Conservation (phyloP, 2,888 invertebrate genomes). For the Patella ulyssiponensis region DNA sequence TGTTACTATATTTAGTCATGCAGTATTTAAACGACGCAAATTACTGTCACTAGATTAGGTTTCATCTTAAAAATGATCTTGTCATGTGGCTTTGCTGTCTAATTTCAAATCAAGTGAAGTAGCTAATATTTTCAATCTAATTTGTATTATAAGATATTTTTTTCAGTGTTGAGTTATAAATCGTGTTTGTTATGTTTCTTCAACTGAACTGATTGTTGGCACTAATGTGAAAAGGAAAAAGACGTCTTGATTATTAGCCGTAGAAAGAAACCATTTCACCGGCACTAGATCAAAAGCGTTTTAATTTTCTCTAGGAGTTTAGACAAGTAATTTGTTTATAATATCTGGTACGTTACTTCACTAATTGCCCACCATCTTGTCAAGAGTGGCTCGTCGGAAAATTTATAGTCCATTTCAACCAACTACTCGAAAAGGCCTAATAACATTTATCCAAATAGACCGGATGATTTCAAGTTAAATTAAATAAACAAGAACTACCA, state of each 20-base stretch:
- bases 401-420: constrained; percentile 4
- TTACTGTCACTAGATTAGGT: too few species aligned
- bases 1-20: too few species aligned
- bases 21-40: too few species aligned
- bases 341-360: constrained; percentile 7
- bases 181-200: too few species aligned
- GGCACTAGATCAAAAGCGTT: constrained; percentile 4
- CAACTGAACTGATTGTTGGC: too few species aligned
- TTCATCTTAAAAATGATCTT: too few species aligned
- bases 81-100: too few species aligned
- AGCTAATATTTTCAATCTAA: too few species aligned
- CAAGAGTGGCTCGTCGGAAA: not conserved
- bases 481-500: constrained; percentile 7
- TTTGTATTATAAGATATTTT: too few species aligned
- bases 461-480: constrained; percentile 3
- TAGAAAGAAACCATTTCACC: constrained; percentile 5
- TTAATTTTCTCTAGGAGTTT: constrained; percentile 4
- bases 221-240: too few species aligned
- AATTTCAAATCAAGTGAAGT: too few species aligned
- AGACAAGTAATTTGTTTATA: constrained; percentile 12
- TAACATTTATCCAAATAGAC: constrained; percentile 12
- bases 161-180: too few species aligned
- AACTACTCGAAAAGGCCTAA: not conserved
- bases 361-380: constrained; percentile 2
- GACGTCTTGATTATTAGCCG: not conserved